phyloP scores from a whole-genome alignment of 2,888 invertebrate species.

The Punctoribates punctum region DNA sequence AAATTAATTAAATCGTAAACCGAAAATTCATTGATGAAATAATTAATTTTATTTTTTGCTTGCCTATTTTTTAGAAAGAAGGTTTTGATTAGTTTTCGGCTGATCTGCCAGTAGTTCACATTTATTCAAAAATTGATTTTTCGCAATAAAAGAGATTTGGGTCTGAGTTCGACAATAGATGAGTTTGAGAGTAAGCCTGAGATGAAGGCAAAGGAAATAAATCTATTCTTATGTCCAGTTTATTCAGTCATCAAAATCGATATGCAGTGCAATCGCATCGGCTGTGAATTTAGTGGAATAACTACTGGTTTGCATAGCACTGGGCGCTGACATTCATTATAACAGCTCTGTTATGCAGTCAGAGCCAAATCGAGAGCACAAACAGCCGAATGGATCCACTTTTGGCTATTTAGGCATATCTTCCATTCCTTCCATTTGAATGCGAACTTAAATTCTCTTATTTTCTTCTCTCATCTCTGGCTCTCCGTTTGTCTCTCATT shows the following conservation, averaged over 20 bases:
- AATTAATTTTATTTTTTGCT: too few species aligned
- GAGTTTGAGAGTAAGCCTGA: neutral
- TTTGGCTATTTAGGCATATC: slow-evolving; percentile 10
- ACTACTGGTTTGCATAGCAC: neutral
- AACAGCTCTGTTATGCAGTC: neutral
- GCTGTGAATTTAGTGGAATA: too few species aligned
- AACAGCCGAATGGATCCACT: slow-evolving; percentile 16
- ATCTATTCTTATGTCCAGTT: slow-evolving; percentile 20
- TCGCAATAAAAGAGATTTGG: too few species aligned
- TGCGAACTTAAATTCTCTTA: slow-evolving; percentile 19
- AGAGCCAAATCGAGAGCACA: neutral
- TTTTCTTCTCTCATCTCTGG: neutral
- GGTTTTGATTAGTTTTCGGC: too few species aligned
- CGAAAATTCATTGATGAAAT: too few species aligned
- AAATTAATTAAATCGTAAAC: too few species aligned
- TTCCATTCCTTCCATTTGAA: neutral
- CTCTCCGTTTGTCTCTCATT: slow-evolving; percentile 10
- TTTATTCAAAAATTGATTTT: too few species aligned
- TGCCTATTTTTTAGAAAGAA: too few species aligned
- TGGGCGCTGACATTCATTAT: slow-evolving; percentile 13
- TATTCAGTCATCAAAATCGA: neutral
- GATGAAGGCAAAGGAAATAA: slow-evolving; percentile 2
- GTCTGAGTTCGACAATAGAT: too few species aligned
- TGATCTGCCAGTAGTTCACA: too few species aligned
- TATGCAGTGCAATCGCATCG: slow-evolving; percentile 5